These are phyloP conservation scores for Yponomeuta evonymella DNA, from an alignment of 2,888 invertebrate species.

Conservation along the genomic window DNA sequence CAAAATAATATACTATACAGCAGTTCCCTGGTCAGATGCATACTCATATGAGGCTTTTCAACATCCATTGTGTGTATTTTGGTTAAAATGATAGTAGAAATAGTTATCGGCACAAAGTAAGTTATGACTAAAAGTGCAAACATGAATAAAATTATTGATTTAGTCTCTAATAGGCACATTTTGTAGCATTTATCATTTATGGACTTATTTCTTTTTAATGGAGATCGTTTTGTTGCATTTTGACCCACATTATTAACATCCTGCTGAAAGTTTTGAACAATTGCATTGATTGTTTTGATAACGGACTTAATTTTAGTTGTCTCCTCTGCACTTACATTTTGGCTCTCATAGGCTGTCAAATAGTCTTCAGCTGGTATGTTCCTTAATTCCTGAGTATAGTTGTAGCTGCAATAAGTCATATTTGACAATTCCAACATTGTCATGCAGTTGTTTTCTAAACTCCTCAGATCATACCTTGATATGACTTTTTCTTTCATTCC, in stretches of 20 bases:
- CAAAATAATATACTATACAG: constrained; percentile 64
- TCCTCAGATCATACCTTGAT: constrained; percentile 30
- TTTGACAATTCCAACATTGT: constrained; percentile 45
- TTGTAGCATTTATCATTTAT: constrained; percentile 42
- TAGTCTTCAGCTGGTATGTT: constrained; percentile 41
- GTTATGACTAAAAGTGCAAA: constrained; percentile 49
- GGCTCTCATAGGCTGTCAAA: constrained; percentile 41
- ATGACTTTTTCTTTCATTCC: constrained; percentile 43
- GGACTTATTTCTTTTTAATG: constrained; percentile 39
- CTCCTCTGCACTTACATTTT: constrained; percentile 30
- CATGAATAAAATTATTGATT: constrained; percentile 52
- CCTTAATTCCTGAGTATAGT: constrained; percentile 36
- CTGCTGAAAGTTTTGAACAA: constrained; percentile 47
- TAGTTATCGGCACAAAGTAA: constrained; percentile 64
- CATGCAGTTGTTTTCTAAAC: constrained; percentile 44
- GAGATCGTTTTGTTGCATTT: constrained; percentile 37
- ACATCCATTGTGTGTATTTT: constrained; percentile 56
- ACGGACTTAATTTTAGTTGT: constrained; percentile 39
- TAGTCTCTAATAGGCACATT: constrained; percentile 59
- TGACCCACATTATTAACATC: constrained; percentile 26
- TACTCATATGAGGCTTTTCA: constrained; percentile 46
- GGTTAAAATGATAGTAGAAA: constrained; percentile 57
- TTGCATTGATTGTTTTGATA: constrained; percentile 46
- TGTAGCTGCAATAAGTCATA: constrained; percentile 28
- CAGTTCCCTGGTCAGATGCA: constrained; percentile 55